phyloP scores from a whole-genome alignment of 2,113 vertebrate species.

The Larimichthys polyactis region DNA sequence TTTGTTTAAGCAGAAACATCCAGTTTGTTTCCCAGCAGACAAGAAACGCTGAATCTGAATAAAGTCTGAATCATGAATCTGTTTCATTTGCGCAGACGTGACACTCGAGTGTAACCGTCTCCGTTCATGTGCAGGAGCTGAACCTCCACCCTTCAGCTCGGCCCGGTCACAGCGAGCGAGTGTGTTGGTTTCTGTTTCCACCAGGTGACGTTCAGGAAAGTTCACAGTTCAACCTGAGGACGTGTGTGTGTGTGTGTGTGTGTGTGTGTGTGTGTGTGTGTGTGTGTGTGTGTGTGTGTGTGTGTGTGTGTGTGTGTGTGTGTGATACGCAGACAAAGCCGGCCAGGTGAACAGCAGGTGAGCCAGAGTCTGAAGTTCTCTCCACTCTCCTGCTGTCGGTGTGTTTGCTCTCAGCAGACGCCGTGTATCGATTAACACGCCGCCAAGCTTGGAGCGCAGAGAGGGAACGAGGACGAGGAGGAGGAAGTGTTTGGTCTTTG shows the following conservation, averaged over 20 bases:
- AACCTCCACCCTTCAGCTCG: no score
- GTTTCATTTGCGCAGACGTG: no score
- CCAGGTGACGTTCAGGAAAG: slow-evolving; percentile 13
- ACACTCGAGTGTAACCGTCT: no score
- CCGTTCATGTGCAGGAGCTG: no score
- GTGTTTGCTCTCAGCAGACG: not conserved
- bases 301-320: slow-evolving; percentile 20
- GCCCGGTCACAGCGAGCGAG: not conserved
- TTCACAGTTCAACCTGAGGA: slow-evolving; percentile 29
- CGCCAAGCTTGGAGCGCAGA: not conserved
- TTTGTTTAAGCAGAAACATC: no score
- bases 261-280: slow-evolving; percentile 22
- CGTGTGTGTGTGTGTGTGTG: slow-evolving; percentile 25
- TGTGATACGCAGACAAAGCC: slow-evolving; percentile 2
- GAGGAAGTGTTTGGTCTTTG: not conserved
- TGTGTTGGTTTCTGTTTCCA: slow-evolving; percentile 3
- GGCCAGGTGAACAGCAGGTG: slow-evolving; percentile 48
- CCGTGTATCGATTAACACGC: not conserved
- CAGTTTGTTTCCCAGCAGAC: no score
- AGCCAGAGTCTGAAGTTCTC: slow-evolving; percentile 20
- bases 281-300: slow-evolving; percentile 27
- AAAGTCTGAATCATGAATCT: no score
- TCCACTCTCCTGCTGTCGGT: no score
- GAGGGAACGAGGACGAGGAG: not conserved
- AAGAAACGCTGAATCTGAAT: no score